These are phyloP conservation scores for Stenurella melanura DNA, from an alignment of 2,888 invertebrate species.

Conservation along the genomic window DNA sequence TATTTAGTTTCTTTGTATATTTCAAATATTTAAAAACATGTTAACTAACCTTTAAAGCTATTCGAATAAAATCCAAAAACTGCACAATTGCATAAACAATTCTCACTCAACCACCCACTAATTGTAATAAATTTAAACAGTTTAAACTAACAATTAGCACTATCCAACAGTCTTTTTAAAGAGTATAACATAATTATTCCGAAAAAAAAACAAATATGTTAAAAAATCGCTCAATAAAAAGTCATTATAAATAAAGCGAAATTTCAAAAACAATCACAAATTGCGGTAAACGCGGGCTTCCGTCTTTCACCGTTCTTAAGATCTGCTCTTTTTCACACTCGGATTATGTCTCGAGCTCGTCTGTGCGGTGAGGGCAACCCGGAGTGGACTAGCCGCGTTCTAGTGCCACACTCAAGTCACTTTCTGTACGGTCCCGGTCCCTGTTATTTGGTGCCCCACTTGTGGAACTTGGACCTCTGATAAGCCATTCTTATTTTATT, in stretches of 20 bases:
- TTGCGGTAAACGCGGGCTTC: constrained; percentile 13
- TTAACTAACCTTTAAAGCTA: constrained; percentile 3
- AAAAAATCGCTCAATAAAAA: constrained; percentile 18
- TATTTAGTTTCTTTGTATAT: too few relatives aligned
- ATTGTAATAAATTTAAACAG: constrained; percentile 10
- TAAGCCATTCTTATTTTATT: constrained; percentile 25
- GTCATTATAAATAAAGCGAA: not conserved
- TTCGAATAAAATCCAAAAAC: constrained; percentile 32
- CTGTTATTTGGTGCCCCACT: constrained; percentile 32
- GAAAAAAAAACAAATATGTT: not conserved
- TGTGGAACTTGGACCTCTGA: constrained; percentile 35
- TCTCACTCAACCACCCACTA: constrained; percentile 17
- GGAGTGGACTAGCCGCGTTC: constrained; percentile 19
- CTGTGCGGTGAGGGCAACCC: constrained; percentile 17
- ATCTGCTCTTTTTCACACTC: constrained; percentile 26
- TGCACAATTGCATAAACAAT: constrained; percentile 27
- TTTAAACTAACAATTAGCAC: constrained; percentile 18
- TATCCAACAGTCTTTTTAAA: constrained; percentile 8
- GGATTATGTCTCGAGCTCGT: constrained; percentile 20
- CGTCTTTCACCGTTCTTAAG: constrained; percentile 19
- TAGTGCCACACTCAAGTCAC: constrained; percentile 19
- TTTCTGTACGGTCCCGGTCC: constrained; percentile 31
- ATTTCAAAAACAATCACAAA: constrained; percentile 11
- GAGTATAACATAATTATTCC: not conserved
- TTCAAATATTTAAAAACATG: too few relatives aligned